These are phyloP conservation scores for Andrena praecox DNA, from an alignment of 2,888 invertebrate species.

Conservation along the genomic window DNA sequence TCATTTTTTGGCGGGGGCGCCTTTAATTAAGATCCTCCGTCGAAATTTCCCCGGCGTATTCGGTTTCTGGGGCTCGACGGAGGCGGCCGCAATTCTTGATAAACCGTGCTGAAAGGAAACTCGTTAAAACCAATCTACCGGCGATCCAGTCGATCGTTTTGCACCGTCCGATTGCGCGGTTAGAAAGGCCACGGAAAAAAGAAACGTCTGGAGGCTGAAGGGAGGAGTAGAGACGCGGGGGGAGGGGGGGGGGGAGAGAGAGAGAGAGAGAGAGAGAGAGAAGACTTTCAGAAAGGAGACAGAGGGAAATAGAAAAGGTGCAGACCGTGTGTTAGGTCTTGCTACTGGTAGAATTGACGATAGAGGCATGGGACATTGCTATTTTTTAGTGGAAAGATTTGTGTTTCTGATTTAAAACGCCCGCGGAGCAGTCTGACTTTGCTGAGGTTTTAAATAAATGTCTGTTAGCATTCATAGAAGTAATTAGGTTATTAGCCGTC, in stretches of 20 bases:
- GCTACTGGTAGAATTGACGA: not conserved
- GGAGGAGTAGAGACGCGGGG: constrained; percentile 13
- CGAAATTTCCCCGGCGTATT: constrained; percentile 69
- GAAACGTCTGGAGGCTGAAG: constrained; percentile 1
- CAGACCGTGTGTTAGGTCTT: not conserved
- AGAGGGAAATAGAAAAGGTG: not conserved
- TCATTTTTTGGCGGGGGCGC: constrained; percentile 67
- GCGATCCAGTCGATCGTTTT: constrained; percentile 68
- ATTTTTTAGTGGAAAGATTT: no score
- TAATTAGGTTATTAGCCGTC: no score
- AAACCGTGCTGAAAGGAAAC: constrained; percentile 75
- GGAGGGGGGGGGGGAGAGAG: no score
- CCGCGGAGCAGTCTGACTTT: no score
- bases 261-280: constrained; percentile 12
- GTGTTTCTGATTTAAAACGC: no score
- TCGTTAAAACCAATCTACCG: constrained; percentile 73
- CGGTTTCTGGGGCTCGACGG: constrained; percentile 56
- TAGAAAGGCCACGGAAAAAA: constrained; percentile 18
- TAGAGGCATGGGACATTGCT: no score
- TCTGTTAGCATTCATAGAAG: no score
- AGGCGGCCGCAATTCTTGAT: constrained; percentile 72
- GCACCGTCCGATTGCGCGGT: constrained; percentile 53
- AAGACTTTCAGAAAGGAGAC: constrained; percentile 1
- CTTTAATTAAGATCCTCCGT: constrained; percentile 73
- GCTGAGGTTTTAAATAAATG: no score